phyloP scores from a whole-genome alignment of 2,888 invertebrate species.

The Osedax frankpressi region DNA sequence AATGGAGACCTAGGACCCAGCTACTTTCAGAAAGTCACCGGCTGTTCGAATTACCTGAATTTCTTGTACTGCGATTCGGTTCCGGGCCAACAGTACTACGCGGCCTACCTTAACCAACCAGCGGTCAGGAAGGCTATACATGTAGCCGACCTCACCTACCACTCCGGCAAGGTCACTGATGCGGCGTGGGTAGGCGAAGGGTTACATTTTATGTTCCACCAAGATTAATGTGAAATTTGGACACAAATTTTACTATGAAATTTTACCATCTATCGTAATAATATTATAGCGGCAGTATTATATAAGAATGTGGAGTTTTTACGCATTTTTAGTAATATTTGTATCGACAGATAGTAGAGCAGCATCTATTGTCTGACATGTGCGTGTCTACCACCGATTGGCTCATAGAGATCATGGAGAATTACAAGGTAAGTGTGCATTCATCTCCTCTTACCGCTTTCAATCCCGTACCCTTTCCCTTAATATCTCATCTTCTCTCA shows the following conservation, averaged over 20 bases:
- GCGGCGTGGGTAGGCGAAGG: neutral
- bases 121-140: neutral
- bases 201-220: too few species aligned
- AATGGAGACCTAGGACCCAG: neutral
- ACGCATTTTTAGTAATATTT: too few species aligned
- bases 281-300: too few species aligned
- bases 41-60: neutral
- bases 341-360: neutral
- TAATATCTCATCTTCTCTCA: too few species aligned
- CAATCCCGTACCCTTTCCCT: too few species aligned
- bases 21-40: neutral
- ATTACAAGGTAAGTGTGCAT: neutral
- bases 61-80: neutral
- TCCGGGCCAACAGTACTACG: neutral
- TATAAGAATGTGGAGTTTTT: too few species aligned
- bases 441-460: too few species aligned
- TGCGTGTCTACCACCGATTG: neutral
- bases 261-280: too few species aligned
- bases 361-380: neutral
- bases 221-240: too few species aligned
- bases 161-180: neutral
- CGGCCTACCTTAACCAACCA: neutral
- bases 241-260: too few species aligned
- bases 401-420: neutral
- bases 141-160: neutral